Conservation (phyloP, 2,113 vertebrate species). For the Calonectris borealis region DNA sequence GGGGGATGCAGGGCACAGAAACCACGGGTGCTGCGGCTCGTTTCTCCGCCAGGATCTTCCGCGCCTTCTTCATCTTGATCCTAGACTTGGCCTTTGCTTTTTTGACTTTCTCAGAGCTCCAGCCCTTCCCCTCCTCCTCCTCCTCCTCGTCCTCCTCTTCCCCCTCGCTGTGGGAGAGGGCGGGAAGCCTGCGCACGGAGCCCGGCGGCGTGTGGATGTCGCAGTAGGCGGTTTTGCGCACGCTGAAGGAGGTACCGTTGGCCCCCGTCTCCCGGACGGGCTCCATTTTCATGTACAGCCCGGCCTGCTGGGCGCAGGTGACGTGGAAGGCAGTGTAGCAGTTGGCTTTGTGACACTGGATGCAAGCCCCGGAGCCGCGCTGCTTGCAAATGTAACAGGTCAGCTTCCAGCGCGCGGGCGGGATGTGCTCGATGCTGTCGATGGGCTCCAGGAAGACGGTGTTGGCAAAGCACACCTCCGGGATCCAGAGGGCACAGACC, state of each 20-base stretch:
- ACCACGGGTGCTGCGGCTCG: constrained; percentile 94
- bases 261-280: constrained; percentile 94
- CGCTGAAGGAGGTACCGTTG: constrained; percentile 95
- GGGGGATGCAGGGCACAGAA: constrained; percentile 96
- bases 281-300: constrained; percentile 99
- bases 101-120: constrained; percentile 96
- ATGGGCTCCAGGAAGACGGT: constrained; percentile 98
- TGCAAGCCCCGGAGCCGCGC: constrained; percentile 94
- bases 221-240: constrained; percentile 97
- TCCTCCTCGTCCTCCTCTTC: constrained; percentile 93
- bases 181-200: constrained; percentile 80
- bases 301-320: constrained; percentile 97
- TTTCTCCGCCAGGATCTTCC: constrained; percentile 96
- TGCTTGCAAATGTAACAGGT: constrained; percentile 99
- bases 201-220: constrained; percentile 97
- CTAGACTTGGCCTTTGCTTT: constrained; percentile 97
- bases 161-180: constrained; percentile 90
- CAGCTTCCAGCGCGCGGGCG: constrained; percentile 95
- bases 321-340: constrained; percentile 99
- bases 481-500: constrained; percentile 98
- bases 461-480: constrained; percentile 98
- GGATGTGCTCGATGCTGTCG: constrained; percentile 98
- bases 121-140: constrained; percentile 93
- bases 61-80: constrained; percentile 96
- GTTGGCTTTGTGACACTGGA: constrained; percentile 99